Conservation (phyloP, 1,140 invertebrate genomes). For the Leptinotarsa defecta region DNA sequence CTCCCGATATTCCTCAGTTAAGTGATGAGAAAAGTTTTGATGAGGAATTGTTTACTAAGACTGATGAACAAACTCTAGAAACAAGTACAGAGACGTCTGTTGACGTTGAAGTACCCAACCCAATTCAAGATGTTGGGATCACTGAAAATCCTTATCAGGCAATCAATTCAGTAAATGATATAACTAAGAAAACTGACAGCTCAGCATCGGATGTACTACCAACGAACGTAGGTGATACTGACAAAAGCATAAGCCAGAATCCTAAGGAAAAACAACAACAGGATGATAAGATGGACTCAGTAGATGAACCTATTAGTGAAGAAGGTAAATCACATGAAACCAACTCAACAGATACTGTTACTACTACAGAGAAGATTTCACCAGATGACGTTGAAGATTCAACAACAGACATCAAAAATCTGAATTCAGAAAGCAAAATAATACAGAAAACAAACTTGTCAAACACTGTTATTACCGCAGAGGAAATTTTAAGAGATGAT, state of each 20-base stretch:
- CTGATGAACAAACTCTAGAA: not conserved
- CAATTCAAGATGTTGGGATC: conserved; percentile 11
- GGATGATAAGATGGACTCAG: not conserved
- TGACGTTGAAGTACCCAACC: conserved; percentile 24
- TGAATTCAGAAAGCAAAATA: not conserved
- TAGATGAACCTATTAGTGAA: too few relatives aligned
- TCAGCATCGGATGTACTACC: too few relatives aligned
- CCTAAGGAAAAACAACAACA: conserved; percentile 15
- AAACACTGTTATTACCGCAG: too few relatives aligned
- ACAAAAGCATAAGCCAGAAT: conserved; percentile 5
- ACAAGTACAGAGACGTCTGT: not conserved
- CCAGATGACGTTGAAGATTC: not conserved
- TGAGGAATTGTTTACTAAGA: not conserved
- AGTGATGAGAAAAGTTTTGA: not conserved
- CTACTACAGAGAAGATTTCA: not conserved
- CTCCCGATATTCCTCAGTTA: not conserved
- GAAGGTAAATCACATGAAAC: too few relatives aligned
- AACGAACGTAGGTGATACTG: too few relatives aligned
- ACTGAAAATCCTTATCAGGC: conserved; percentile 9
- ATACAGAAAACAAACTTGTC: not conserved
- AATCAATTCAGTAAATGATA: not conserved
- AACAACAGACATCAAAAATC: not conserved
- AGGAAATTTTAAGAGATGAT: too few relatives aligned
- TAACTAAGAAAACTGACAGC: too few relatives aligned
- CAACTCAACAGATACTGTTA: not conserved